Base-by-base conservation (phyloP, 2,113 vertebrate genomes). In the Chinchilla lanigera region DNA sequence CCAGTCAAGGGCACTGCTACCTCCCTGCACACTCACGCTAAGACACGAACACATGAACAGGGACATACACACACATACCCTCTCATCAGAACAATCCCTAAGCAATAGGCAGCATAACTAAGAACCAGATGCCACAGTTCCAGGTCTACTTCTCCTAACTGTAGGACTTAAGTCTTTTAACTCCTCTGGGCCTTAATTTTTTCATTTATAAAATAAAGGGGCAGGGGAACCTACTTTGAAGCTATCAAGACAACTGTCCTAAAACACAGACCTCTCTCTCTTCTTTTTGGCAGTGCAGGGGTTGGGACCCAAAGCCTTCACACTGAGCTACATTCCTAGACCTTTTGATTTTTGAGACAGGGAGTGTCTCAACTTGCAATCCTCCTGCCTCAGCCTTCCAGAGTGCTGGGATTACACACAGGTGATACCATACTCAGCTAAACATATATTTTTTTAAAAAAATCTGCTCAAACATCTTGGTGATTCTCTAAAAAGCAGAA, bases 141-240 rank as follows among this genome's bases (percentile, higher is more conserved):
- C 63, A 82, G 16, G 30, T 71, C 73, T 38, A 86, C 77, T 52
- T 89, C 14, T 69, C 52, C 41, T 82, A 73, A 41, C 17, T 86
- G 24, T 41, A 67, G 50, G 54, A 86, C 17, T 47, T 77, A 75
- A 60, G 65, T 50, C 69, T 84, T 84, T 93, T 22, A 80, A 80
- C 8, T 11, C 85, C n/a, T 50, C 22, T 69, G 35, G 8, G 0
- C 80, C 82, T 60, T 86, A 54, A 30, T 47, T 78, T 75, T 65
- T 60, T 86, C n/a, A 95, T 16, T 54, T 90, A 58, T 67, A 82
- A 97, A 90, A 54, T 67, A 69, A 88, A 41, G 52, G 1, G 56
- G 38, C 86, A 71, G 33, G 50, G 22, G 86, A 95, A 86, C 54
- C 9, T 90, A 93, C 41, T 69, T 54, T 87, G 17, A 88, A 41